Evolutionary conservation across 2,888 invertebrate genomes (phyloP).

Genomic region (Scaptomyza polygonia): DNA sequence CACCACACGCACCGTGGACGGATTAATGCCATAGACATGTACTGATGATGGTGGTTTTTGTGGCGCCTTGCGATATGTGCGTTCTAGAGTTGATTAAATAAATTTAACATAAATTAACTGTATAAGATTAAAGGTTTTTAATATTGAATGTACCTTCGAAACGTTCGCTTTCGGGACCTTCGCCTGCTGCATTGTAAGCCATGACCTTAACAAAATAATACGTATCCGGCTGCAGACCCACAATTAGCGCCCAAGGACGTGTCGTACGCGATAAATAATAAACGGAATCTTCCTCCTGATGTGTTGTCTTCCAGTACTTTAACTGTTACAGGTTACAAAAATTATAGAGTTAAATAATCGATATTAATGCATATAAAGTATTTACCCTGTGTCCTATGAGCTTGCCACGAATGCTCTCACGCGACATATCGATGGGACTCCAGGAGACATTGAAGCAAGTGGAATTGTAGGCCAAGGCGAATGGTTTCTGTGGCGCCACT

Average conservation of each 20-base stretch:
- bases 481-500: slow-evolving; percentile 93
- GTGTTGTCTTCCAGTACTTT: slow-evolving; percentile 94
- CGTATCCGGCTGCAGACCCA: slow-evolving; percentile 95
- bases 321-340: slow-evolving; percentile 85
- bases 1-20: slow-evolving; percentile 93
- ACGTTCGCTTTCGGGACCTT: slow-evolving; percentile 97
- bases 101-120: neutral
- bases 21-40: slow-evolving; percentile 92
- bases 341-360: neutral
- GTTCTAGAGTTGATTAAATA: slow-evolving; percentile 85
- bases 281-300: slow-evolving; percentile 90
- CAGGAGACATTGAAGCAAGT: slow-evolving; percentile 97
- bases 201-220: slow-evolving; percentile 97
- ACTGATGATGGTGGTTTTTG: slow-evolving; percentile 97
- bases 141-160: slow-evolving; percentile 86
- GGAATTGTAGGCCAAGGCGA: slow-evolving; percentile 93
- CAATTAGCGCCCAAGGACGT: slow-evolving; percentile 94
- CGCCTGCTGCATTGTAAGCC: slow-evolving; percentile 98
- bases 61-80: slow-evolving; percentile 95
- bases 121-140: neutral
- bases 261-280: slow-evolving; percentile 94
- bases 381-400: slow-evolving; percentile 94
- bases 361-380: neutral
- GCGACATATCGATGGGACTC: slow-evolving; percentile 92
- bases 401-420: slow-evolving; percentile 93